phyloP scores from a whole-genome alignment of 2,888 invertebrate genomes.

The Lasioglossum morio region DNA sequence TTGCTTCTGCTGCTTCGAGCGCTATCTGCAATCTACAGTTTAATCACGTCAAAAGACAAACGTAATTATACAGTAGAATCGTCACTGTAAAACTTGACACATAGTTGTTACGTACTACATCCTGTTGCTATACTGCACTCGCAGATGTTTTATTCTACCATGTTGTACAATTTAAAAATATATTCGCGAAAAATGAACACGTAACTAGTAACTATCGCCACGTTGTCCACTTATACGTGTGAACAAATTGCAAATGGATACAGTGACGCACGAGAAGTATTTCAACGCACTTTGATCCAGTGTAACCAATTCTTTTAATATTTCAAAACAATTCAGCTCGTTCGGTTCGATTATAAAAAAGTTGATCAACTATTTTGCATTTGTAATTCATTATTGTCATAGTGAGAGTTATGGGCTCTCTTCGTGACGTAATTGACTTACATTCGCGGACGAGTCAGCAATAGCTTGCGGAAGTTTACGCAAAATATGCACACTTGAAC shows the following conservation, averaged over 20 bases:
- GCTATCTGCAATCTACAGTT: neutral
- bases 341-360: too few relatives aligned
- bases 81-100: neutral
- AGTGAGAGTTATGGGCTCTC: neutral
- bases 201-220: too few relatives aligned
- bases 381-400: conserved; percentile 2
- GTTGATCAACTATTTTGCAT: neutral
- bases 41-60: neutral
- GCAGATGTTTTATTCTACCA: neutral
- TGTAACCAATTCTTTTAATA: too few relatives aligned
- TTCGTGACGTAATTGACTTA: neutral
- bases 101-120: neutral
- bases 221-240: neutral
- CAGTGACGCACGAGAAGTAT: too few relatives aligned
- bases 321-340: too few relatives aligned
- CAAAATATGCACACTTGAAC: neutral
- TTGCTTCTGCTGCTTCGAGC: neutral
- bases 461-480: neutral
- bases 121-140: neutral
- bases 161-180: neutral
- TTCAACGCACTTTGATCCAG: too few relatives aligned
- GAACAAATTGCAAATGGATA: neutral
- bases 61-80: neutral
- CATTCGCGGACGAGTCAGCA: neutral
- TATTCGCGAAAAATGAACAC: neutral